These are phyloP conservation scores for Dicerorhinus sumatrensis DNA, from an alignment of 2,113 vertebrate genomes.

Conservation along the genomic window DNA sequence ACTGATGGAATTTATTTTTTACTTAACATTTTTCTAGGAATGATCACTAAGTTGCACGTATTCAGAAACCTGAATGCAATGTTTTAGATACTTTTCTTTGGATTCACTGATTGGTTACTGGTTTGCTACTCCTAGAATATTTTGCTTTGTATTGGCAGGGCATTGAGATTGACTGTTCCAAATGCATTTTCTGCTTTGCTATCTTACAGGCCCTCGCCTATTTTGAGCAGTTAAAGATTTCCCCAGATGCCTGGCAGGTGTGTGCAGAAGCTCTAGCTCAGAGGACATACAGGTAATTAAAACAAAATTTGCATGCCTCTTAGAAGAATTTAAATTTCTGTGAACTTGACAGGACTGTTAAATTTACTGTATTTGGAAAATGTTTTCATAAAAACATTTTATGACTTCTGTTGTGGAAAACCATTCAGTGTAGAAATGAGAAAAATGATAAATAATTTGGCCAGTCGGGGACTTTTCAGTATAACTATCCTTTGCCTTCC, in stretches of 20 bases:
- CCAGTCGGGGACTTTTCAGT: neutral
- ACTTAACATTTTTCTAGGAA: neutral
- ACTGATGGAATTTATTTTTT: neutral
- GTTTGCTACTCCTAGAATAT: neutral
- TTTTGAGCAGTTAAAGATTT: conserved; percentile 99
- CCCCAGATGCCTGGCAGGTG: conserved; percentile 97
- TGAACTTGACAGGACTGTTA: conserved; percentile 8
- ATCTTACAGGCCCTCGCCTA: conserved; percentile 94
- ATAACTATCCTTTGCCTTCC: neutral
- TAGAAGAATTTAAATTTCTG: conserved; percentile 13
- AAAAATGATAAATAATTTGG: conserved; percentile 33
- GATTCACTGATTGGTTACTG: neutral
- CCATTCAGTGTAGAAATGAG: conserved; percentile 13
- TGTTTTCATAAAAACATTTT: conserved; percentile 8
- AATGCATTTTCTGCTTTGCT: conserved; percentile 17
- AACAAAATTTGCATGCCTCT: conserved; percentile 22
- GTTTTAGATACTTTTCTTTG: neutral
- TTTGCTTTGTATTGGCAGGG: neutral
- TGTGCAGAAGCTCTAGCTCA: conserved; percentile 96
- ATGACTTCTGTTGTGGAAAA: conserved; percentile 52
- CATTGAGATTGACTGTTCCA: neutral
- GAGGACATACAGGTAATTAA: conserved; percentile 94
- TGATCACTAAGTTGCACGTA: neutral
- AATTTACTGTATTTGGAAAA: conserved; percentile 44
- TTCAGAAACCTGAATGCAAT: neutral